Percentiles rank a stretch among this genome's conserved stretches.
Evolutionary conservation across 2,888 invertebrate species (phyloP).

Genomic region (Drosophila greeni): DNA sequence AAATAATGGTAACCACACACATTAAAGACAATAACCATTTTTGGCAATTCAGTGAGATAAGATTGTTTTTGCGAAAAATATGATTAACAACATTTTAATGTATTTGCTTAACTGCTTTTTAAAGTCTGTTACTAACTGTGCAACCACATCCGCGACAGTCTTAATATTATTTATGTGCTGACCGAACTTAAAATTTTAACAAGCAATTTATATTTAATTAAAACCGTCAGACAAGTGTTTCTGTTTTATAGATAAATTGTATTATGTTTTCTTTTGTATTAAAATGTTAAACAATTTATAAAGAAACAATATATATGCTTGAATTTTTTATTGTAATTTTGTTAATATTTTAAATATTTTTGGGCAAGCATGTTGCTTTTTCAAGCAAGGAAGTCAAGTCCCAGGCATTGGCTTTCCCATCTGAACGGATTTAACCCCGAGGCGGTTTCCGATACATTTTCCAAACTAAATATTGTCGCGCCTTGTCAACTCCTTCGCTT

Average conservation of each 20-base stretch:
- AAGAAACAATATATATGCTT: no score
- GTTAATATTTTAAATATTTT: no score
- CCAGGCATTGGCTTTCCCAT: conserved; percentile 5
- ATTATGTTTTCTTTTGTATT: neutral
- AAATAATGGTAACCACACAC: neutral
- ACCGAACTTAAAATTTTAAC: neutral
- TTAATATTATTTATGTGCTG: neutral
- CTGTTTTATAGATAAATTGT: neutral
- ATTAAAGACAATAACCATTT: conserved; percentile 6
- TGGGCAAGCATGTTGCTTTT: no score
- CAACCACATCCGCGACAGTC: neutral
- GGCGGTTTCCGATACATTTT: conserved; percentile 12
- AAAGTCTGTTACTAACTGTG: neutral
- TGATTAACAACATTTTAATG: conserved; percentile 5
- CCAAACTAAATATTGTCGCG: conserved; percentile 7
- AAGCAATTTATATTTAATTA: neutral
- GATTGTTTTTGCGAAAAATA: conserved; percentile 1
- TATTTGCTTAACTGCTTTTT: neutral
- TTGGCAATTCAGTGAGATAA: neutral
- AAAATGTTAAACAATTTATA: no score
- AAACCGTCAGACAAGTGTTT: neutral
- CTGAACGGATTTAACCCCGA: neutral
- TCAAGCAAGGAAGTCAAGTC: neutral
- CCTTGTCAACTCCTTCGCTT: conserved; percentile 28
- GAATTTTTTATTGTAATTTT: no score